Evolutionary conservation across 2,888 invertebrate genomes (phyloP).

Genomic region (Trimorus sp.): DNA sequence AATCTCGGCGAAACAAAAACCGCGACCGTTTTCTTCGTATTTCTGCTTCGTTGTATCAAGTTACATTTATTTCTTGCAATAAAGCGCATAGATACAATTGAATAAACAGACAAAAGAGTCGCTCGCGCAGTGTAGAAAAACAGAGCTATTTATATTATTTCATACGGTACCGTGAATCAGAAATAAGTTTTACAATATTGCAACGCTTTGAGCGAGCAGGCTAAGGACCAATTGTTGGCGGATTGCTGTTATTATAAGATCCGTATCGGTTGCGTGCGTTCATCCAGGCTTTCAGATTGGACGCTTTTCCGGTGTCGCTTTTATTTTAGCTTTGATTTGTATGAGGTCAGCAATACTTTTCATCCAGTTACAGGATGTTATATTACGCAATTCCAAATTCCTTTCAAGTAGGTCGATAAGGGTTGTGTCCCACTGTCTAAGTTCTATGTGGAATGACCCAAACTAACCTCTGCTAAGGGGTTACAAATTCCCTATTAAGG

Average conservation of each 20-base stretch:
- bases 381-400: too few relatives aligned
- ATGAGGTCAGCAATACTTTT: too few relatives aligned
- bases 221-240: conserved; percentile 19
- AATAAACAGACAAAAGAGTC: conserved; percentile 53
- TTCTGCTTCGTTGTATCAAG: conserved; percentile 45
- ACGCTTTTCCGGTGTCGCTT: too few relatives aligned
- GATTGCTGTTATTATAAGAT: not conserved
- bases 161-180: conserved; percentile 15
- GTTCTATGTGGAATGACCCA: too few relatives aligned
- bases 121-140: conserved; percentile 30
- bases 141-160: conserved; percentile 49
- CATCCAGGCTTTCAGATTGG: too few relatives aligned
- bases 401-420: too few relatives aligned
- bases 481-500: too few relatives aligned
- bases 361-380: too few relatives aligned
- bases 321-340: too few relatives aligned
- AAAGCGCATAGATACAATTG: conserved; percentile 43
- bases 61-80: conserved; percentile 57
- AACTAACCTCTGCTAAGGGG: too few relatives aligned
- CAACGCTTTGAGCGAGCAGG: not conserved
- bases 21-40: conserved; percentile 39
- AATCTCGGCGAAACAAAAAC: conserved; percentile 27
- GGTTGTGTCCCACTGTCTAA: too few relatives aligned
- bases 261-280: not conserved
- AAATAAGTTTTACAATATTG: conserved; percentile 30